Conservation (phyloP, 2,888 invertebrate genomes). For the Diaprepes abbreviatus region DNA sequence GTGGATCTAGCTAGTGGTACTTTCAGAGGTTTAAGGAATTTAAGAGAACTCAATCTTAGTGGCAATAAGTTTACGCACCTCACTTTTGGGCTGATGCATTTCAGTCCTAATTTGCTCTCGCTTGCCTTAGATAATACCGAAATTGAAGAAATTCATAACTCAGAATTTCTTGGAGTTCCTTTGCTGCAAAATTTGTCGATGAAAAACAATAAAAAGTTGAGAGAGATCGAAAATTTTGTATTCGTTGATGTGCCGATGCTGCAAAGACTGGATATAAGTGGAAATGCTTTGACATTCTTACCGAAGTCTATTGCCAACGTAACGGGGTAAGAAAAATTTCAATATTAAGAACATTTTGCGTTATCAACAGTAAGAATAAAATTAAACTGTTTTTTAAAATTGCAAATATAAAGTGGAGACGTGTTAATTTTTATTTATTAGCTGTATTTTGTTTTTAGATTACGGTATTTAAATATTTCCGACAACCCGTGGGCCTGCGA, state of each 20-base stretch:
- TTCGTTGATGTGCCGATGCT: conserved; percentile 74
- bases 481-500: conserved; percentile 90
- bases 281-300: conserved; percentile 79
- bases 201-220: conserved; percentile 74
- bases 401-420: not conserved
- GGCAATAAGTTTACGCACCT: conserved; percentile 72
- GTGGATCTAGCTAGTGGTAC: conserved; percentile 73
- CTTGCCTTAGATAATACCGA: conserved; percentile 77
- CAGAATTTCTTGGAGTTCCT: conserved; percentile 76
- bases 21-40: conserved; percentile 72
- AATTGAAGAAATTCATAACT: conserved; percentile 76
- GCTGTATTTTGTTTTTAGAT: conserved; percentile 12
- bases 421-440: not conserved
- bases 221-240: conserved; percentile 75
- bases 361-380: no score
- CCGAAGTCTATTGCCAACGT: conserved; percentile 79
- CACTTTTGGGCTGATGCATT: conserved; percentile 75
- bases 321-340: conserved; percentile 55
- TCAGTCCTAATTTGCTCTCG: conserved; percentile 74
- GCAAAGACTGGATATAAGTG: conserved; percentile 77
- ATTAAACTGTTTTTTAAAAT: no score
- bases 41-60: conserved; percentile 73
- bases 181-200: conserved; percentile 73
- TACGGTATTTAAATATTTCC: conserved; percentile 75
- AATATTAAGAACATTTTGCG: no score